phyloP scores from a whole-genome alignment of 2,797 vertebrate genomes.

The Cryptoblepharus egeriae region DNA sequence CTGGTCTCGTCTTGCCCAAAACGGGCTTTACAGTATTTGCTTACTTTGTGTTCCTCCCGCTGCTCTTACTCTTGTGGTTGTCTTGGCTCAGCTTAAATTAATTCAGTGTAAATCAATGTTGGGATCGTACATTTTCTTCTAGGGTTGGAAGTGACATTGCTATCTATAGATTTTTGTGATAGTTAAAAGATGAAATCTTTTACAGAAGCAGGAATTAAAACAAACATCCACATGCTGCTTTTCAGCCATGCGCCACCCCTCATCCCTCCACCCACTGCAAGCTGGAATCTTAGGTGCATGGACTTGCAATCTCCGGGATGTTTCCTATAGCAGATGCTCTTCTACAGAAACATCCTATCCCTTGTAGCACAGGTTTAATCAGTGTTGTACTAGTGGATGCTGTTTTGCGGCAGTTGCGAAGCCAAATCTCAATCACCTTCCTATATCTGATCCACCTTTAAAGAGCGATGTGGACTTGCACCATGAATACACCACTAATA shows the following conservation, averaged over 20 bases:
- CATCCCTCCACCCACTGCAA: too few species aligned
- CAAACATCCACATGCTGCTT: background rate
- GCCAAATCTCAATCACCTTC: too few species aligned
- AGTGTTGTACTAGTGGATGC: too few species aligned
- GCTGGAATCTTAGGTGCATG: too few species aligned
- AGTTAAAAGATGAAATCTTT: background rate
- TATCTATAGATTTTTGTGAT: background rate
- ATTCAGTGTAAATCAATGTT: conserved; percentile 2
- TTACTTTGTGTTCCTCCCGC: background rate
- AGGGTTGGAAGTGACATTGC: background rate
- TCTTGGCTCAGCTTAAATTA: conserved; percentile 32
- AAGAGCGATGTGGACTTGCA: too few species aligned
- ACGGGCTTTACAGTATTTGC: background rate
- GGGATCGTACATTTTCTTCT: background rate
- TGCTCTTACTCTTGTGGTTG: background rate
- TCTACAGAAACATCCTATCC: too few species aligned
- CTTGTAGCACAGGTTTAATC: too few species aligned
- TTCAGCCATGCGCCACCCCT: background rate
- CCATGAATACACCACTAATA: too few species aligned
- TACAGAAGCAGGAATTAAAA: conserved; percentile 1
- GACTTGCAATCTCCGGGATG: too few species aligned
- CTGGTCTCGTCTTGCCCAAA: background rate
- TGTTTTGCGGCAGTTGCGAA: too few species aligned
- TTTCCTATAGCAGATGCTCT: too few species aligned
- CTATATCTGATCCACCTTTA: too few species aligned